phyloP scores from a whole-genome alignment of 2,797 vertebrate genomes.

The Dermochelys coriacea region DNA sequence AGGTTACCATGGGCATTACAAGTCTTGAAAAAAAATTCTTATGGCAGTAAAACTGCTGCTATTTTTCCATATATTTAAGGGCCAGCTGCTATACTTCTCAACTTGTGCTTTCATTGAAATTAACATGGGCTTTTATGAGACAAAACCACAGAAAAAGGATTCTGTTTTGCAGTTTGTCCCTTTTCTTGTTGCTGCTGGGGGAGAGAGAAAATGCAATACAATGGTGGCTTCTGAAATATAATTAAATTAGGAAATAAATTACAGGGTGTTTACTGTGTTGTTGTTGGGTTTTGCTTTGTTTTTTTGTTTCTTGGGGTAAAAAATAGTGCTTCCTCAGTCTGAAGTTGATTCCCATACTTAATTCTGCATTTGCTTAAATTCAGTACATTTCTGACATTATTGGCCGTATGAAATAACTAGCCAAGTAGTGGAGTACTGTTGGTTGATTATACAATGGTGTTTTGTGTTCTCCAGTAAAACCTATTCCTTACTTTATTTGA shows the following conservation, averaged over 20 bases:
- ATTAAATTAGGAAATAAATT: background rate
- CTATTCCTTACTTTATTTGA: background rate
- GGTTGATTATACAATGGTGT: background rate
- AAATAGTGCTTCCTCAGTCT: background rate
- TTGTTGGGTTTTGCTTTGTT: background rate
- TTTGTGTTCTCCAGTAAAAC: background rate
- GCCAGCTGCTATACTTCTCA: background rate
- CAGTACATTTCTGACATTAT: background rate
- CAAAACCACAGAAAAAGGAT: background rate
- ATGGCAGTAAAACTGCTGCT: background rate
- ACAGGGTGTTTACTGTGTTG: conserved; percentile 10
- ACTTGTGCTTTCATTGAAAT: background rate
- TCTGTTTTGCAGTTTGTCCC: background rate
- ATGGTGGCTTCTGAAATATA: background rate
- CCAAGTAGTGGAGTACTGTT: background rate
- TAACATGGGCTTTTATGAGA: background rate
- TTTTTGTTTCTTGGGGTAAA: background rate
- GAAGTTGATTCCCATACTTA: conserved; percentile 19
- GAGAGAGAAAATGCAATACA: background rate
- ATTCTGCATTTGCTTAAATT: conserved; percentile 28
- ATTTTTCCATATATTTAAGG: background rate
- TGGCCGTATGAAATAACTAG: background rate
- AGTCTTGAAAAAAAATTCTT: background rate
- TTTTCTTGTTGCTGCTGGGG: background rate
- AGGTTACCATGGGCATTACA: rapidly evolving